Evolutionary conservation across 2,113 vertebrate genomes (phyloP), one percentile per base, ranked within the genome.

Genomic region (Oreochromis spilurus): DNA sequence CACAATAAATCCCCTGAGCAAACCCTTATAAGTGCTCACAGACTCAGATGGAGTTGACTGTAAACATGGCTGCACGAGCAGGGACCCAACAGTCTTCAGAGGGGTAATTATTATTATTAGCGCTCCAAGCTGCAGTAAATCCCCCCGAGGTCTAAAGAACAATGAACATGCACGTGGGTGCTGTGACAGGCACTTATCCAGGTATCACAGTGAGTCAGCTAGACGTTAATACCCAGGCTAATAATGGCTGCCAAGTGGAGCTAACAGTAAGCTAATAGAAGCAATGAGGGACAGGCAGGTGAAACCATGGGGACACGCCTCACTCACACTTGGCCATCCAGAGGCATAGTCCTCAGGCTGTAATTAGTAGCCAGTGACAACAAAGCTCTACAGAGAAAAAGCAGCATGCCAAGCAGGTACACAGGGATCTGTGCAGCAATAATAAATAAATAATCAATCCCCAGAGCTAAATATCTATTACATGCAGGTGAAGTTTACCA

Each of bases 281-380:
- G 92, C 94, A 88, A 88, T 89, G 95, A 91, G 95, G 58, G 93
- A 91, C 90, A 86, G 89, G 79, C 65, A 36, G 87, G 87, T 21
- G 84, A n/a, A 84, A 65, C 95, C 84, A 5, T n/a, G 34, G 94
- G 94, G 90, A 93, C 58, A 9, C 29, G 12, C 16, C 85, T 87
- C 91, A 90, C 96, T 96, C 89, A 86, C 48, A 87, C 85, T 29
- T 31, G 89, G 87, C 92, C 45, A 34, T 89, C 85, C 93, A 43
- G 89, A 92, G 91, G 89, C 86, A 72, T 79, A 45, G 84, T 84
- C 90, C 75, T 91, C 89, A 24, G 86, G 92, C 91, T 95, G 93
- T 95, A 96, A 97, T 96, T 93, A 96, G 95, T 95, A 95, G 95
- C 95, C 95, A 36, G 93, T 52, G 95, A 96, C 93, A 96, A 96